Evolutionary conservation across 2,888 invertebrate genomes (phyloP).

Genomic region (Leptinotarsa juncta): DNA sequence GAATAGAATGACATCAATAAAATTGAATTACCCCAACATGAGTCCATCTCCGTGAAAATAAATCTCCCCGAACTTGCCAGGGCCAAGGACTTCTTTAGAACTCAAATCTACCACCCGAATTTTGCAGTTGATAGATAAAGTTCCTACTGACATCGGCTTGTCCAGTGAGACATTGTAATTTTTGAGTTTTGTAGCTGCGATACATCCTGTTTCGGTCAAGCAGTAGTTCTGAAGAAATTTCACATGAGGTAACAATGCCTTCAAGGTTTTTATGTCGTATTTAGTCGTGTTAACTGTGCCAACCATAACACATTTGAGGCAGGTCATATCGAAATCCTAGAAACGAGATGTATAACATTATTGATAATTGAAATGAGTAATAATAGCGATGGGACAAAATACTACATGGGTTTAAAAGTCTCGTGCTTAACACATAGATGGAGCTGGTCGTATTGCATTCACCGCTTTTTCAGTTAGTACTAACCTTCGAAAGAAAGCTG

Average conservation of each 20-base stretch:
- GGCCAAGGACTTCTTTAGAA: conserved; percentile 48
- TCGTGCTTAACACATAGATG: too few relatives aligned
- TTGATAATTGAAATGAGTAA: too few relatives aligned
- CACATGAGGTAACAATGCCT: conserved; percentile 49
- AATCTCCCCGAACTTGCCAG: conserved; percentile 56
- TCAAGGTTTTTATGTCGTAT: conserved; percentile 50
- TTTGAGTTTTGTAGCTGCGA: conserved; percentile 47
- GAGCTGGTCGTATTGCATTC: too few relatives aligned
- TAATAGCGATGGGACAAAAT: too few relatives aligned
- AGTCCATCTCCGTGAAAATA: conserved; percentile 54
- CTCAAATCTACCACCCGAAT: conserved; percentile 54
- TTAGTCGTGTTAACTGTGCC: conserved; percentile 52
- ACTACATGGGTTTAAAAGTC: too few relatives aligned
- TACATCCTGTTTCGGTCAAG: conserved; percentile 55
- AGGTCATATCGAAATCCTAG: conserved; percentile 58
- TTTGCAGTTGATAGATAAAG: conserved; percentile 51
- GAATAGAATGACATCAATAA: background rate
- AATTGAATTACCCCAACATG: conserved; percentile 56
- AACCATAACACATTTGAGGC: conserved; percentile 55
- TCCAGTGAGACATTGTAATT: conserved; percentile 45
- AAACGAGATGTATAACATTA: conserved; percentile 20
- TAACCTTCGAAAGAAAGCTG: too few relatives aligned
- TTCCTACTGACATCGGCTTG: conserved; percentile 53
- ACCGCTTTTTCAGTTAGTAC: too few relatives aligned
- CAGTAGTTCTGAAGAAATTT: conserved; percentile 55